Percentiles rank a stretch among this genome's conserved stretches.
Evolutionary conservation across 2,888 invertebrate genomes (phyloP).

Genomic region (Eupelmus urozonus): DNA sequence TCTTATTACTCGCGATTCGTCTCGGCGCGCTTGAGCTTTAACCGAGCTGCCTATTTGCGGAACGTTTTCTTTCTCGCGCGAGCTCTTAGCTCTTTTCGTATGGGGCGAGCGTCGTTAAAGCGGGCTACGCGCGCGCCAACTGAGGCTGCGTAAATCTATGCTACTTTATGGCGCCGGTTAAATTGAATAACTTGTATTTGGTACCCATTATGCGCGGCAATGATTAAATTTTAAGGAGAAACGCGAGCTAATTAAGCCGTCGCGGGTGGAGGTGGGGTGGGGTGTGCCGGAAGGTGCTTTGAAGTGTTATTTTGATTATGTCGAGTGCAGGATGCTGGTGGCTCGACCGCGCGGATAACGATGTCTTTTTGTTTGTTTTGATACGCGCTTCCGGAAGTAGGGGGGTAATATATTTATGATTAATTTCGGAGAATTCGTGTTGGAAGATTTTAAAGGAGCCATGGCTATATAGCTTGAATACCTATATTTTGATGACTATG

Average conservation of each 20-base stretch:
- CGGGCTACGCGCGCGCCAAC: too few relatives aligned
- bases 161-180: slow-evolving; percentile 27
- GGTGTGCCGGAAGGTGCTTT: not conserved
- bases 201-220: not conserved
- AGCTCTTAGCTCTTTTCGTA: not conserved
- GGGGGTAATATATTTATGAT: not conserved
- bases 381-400: too few relatives aligned
- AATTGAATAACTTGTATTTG: slow-evolving; percentile 22
- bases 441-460: too few relatives aligned
- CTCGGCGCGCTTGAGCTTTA: too few relatives aligned
- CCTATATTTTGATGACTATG: too few relatives aligned
- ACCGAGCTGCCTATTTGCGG: slow-evolving; percentile 37
- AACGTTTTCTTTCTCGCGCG: slow-evolving; percentile 6
- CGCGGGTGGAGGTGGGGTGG: not conserved
- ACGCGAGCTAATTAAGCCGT: not conserved
- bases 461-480: too few relatives aligned
- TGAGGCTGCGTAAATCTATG: slow-evolving; percentile 30
- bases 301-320: too few relatives aligned
- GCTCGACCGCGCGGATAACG: too few relatives aligned
- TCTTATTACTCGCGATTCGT: too few relatives aligned
- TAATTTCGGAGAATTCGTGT: not conserved
- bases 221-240: not conserved
- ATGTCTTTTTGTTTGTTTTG: too few relatives aligned
- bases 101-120: not conserved
- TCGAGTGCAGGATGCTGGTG: too few relatives aligned